Conservation (phyloP, 2,888 invertebrate genomes). For the Vanessa cardui region DNA sequence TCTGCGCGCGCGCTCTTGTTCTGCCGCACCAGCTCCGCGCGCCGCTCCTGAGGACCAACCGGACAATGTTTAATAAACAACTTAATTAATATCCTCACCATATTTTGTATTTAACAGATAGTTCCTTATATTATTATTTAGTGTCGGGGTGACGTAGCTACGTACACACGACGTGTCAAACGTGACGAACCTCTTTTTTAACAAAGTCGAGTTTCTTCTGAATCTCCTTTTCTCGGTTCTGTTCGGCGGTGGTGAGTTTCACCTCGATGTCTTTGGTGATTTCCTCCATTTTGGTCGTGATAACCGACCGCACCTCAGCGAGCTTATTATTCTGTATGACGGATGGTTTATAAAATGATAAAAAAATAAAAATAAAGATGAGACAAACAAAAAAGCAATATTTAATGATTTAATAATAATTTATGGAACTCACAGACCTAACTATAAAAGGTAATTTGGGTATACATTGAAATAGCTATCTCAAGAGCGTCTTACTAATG, state of each 20-base stretch:
- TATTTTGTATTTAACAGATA: no score
- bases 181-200: conserved; percentile 87
- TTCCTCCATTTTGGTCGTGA: conserved; percentile 85
- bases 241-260: conserved; percentile 91
- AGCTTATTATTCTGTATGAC: conserved; percentile 84
- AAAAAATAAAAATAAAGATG: conserved; percentile 19
- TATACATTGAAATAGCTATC: no score
- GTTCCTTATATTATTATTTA: background rate
- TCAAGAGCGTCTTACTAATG: no score
- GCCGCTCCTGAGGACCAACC: conserved; percentile 89
- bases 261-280: conserved; percentile 87
- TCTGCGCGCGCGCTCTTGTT: conserved; percentile 90
- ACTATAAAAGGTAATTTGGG: background rate
- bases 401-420: background rate
- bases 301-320: conserved; percentile 86
- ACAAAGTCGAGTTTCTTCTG: conserved; percentile 93
- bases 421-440: background rate
- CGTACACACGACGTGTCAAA: background rate
- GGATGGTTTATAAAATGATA: conserved; percentile 21
- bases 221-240: conserved; percentile 92
- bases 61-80: background rate
- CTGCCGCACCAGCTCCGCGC: conserved; percentile 94
- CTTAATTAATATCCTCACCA: background rate
- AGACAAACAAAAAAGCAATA: background rate
- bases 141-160: background rate